Conservation (phyloP, 2,797 vertebrate genomes). For the Amblyraja radiata region DNA sequence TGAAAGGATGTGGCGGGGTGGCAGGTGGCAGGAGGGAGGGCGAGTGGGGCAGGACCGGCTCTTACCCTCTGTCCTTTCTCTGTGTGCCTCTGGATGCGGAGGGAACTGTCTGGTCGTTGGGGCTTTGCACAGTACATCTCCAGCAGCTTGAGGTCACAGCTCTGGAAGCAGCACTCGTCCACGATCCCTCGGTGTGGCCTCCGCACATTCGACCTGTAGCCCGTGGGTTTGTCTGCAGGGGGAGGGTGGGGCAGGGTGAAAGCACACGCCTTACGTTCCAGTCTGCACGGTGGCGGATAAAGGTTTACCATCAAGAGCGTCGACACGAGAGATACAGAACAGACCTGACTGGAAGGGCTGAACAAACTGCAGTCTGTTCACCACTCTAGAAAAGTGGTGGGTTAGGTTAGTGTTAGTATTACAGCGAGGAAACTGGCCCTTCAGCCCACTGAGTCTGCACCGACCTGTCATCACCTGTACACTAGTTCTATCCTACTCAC, state of each 20-base stretch:
- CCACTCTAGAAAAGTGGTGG: background rate
- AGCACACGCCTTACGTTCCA: background rate
- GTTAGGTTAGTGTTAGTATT: background rate
- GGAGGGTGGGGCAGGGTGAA: conserved; percentile 43
- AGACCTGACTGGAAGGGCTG: background rate
- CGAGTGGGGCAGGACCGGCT: background rate
- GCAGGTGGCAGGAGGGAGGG: background rate
- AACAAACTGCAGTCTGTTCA: background rate
- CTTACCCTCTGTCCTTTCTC: conserved; percentile 88
- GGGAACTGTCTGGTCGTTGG: conserved; percentile 78
- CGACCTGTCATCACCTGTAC: no score
- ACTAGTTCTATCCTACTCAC: no score
- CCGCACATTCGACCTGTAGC: conserved; percentile 82
- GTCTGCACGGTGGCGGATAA: background rate
- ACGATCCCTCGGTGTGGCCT: conserved; percentile 88
- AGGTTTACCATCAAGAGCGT: background rate
- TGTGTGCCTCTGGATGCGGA: conserved; percentile 90
- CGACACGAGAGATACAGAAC: background rate
- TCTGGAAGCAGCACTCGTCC: conserved; percentile 98
- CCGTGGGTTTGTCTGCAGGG: conserved; percentile 80
- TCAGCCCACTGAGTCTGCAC: no score
- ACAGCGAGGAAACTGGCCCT: no score
- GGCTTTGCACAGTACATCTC: conserved; percentile 98
- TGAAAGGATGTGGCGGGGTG: no score
- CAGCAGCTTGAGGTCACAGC: conserved; percentile 87